Evolutionary conservation across 2,888 invertebrate genomes (phyloP).

Genomic region (Alviniconcha strummeri): DNA sequence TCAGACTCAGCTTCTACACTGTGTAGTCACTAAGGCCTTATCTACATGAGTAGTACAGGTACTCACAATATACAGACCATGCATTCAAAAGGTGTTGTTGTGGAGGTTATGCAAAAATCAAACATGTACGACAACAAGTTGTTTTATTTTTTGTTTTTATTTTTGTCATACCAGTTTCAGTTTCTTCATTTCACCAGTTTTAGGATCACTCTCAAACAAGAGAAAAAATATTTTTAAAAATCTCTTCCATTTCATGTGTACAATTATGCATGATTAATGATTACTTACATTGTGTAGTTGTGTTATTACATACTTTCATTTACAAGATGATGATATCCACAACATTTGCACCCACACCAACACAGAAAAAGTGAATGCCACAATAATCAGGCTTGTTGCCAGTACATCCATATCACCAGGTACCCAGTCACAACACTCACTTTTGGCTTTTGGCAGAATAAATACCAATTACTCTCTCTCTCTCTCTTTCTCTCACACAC

Average conservation of each 20-base stretch:
- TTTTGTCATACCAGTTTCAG: background rate
- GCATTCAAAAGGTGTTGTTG: too few species aligned
- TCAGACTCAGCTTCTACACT: too few species aligned
- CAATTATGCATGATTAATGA: background rate
- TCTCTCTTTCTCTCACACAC: background rate
- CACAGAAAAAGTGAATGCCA: too few species aligned
- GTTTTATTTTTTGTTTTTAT: background rate
- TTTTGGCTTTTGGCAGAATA: background rate
- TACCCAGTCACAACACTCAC: too few species aligned
- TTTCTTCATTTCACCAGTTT: conserved; percentile 20
- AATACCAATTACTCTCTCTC: background rate
- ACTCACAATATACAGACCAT: too few species aligned
- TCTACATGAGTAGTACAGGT: too few species aligned
- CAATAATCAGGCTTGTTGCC: too few species aligned
- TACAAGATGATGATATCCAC: too few species aligned
- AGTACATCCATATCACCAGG: too few species aligned
- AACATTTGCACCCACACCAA: too few species aligned
- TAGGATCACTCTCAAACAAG: background rate
- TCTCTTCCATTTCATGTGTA: background rate
- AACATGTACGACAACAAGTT: background rate
- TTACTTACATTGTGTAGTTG: conserved; percentile 24
- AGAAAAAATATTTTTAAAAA: background rate
- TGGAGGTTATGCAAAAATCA: background rate
- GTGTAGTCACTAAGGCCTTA: too few species aligned
- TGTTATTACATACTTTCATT: background rate